phyloP scores from a whole-genome alignment of 2,113 vertebrate species.

The Petaurus breviceps region DNA sequence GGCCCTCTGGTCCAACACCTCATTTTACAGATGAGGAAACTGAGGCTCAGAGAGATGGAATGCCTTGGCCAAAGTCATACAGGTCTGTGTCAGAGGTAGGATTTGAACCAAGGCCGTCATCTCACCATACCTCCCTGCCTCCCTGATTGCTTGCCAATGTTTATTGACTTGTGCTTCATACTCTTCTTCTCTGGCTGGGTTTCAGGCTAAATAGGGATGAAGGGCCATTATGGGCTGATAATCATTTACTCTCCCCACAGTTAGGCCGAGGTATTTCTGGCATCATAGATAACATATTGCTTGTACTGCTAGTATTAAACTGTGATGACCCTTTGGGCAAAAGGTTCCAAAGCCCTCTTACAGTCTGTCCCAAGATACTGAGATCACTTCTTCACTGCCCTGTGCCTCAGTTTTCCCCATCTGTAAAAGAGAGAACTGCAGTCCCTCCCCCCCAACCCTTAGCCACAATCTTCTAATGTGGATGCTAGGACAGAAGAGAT shows the following conservation, averaged over 20 bases:
- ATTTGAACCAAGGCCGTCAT: not conserved
- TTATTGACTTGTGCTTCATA: not conserved
- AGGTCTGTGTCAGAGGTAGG: not conserved
- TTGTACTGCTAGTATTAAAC: not conserved
- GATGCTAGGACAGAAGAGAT: too few relatives aligned
- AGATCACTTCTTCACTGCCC: not conserved
- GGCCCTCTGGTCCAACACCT: not conserved
- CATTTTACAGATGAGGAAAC: conserved; percentile 14
- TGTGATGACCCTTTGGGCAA: not conserved
- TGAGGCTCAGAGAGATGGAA: not conserved
- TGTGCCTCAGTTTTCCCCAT: not conserved
- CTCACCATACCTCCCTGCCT: not conserved
- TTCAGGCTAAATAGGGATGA: not conserved
- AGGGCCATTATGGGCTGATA: not conserved
- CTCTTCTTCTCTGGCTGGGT: not conserved
- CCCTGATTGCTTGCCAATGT: not conserved
- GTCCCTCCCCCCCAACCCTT: too few relatives aligned
- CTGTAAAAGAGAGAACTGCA: not conserved
- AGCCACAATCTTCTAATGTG: too few relatives aligned
- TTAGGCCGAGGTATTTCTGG: not conserved
- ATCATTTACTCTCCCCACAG: not conserved
- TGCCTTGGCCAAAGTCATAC: not conserved
- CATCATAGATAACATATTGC: not conserved
- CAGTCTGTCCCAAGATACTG: not conserved
- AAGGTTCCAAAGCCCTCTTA: not conserved